Conservation (phyloP, 1,140 invertebrate species). For the Papilio polyxenes region DNA sequence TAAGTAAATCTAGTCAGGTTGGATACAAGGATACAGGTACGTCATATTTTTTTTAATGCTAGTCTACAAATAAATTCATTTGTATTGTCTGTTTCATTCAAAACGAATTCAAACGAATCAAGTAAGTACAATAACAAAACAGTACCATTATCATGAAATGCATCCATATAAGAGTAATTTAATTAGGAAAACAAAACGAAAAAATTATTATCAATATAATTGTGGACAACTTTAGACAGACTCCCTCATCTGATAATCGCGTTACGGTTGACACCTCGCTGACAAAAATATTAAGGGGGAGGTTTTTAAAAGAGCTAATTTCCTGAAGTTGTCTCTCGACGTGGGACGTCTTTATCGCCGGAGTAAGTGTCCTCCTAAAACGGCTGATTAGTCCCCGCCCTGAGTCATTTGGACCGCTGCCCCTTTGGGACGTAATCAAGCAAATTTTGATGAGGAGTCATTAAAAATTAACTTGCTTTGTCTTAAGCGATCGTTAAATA, state of each 20-base stretch:
- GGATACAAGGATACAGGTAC: too few relatives aligned
- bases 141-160: not conserved
- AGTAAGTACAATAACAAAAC: not conserved
- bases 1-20: not conserved
- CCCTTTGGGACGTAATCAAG: constrained; percentile 73
- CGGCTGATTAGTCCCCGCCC: constrained; percentile 65
- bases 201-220: constrained; percentile 44
- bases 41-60: too few relatives aligned
- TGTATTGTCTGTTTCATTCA: too few relatives aligned
- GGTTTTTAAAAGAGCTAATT: constrained; percentile 67
- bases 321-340: constrained; percentile 51
- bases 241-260: constrained; percentile 29
- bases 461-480: constrained; percentile 75
- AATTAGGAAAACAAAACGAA: constrained; percentile 37
- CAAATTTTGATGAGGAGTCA: constrained; percentile 69
- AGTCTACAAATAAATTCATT: too few relatives aligned
- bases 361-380: constrained; percentile 52
- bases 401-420: constrained; percentile 57
- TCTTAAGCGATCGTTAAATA: constrained; percentile 53
- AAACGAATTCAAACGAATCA: not conserved
- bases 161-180: constrained; percentile 24
- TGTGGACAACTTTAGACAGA: constrained; percentile 37
- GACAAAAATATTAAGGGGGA: constrained; percentile 43
- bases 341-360: constrained; percentile 54
- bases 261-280: constrained; percentile 50